Conservation (phyloP, 2,888 invertebrate species). For the Hoplodrina blanda region DNA sequence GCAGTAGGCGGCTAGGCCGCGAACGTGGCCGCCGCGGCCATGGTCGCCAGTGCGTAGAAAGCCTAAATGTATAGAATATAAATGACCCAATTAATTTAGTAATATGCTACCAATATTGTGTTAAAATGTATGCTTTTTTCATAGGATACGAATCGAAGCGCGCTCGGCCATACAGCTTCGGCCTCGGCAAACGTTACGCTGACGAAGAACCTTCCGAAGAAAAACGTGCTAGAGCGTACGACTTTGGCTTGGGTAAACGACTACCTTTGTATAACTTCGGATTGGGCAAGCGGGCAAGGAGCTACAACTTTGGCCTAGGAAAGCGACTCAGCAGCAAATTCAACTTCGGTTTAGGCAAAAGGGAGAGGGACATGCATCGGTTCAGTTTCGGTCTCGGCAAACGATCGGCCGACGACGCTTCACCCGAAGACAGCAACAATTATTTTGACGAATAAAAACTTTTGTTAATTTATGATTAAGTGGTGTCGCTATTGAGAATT, state of each 20-base stretch:
- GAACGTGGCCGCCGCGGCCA: too few relatives aligned
- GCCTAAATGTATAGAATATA: background rate
- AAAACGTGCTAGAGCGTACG: slow-evolving; percentile 83
- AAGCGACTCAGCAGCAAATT: slow-evolving; percentile 88
- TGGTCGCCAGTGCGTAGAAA: too few relatives aligned
- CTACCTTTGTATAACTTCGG: slow-evolving; percentile 88
- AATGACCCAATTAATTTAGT: background rate
- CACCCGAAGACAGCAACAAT: slow-evolving; percentile 77
- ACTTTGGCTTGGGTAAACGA: slow-evolving; percentile 87
- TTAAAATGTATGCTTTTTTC: slow-evolving; percentile 25
- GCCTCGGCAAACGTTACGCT: slow-evolving; percentile 92
- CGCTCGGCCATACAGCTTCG: slow-evolving; percentile 92
- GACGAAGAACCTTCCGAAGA: slow-evolving; percentile 80
- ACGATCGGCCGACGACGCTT: slow-evolving; percentile 78
- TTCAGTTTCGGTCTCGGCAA: slow-evolving; percentile 91
- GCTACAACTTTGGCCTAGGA: slow-evolving; percentile 91
- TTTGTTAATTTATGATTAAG: slow-evolving; percentile 57
- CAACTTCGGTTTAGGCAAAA: slow-evolving; percentile 91
- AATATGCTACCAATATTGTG: background rate
- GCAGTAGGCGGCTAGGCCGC: too few relatives aligned
- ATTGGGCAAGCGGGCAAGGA: slow-evolving; percentile 85
- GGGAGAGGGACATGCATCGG: slow-evolving; percentile 87
- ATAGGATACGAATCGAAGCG: slow-evolving; percentile 89
- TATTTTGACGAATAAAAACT: slow-evolving; percentile 79
- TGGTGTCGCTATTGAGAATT: slow-evolving; percentile 63